A percentile compares a stretch with the other conserved stretches of the same genome.
phyloP scores from a whole-genome alignment of 2,797 vertebrate genomes.

The Syndactyla subalaris region DNA sequence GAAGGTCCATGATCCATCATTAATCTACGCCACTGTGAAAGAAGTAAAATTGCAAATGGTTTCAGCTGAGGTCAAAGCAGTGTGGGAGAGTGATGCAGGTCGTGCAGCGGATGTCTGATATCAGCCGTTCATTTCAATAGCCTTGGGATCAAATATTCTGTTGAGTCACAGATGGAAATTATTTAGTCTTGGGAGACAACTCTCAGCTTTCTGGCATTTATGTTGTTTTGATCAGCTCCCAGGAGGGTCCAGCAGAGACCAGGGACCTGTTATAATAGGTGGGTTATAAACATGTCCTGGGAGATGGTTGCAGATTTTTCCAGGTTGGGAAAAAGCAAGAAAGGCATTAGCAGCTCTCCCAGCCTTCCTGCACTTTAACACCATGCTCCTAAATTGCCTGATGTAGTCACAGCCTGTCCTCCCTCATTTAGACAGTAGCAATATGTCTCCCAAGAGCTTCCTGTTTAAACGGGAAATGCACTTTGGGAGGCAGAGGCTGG shows the following conservation, averaged over 20 bases:
- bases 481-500: neutral
- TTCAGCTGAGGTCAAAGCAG: slow-evolving; percentile 47
- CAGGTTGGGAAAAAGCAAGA: neutral
- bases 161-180: neutral
- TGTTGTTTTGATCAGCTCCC: neutral
- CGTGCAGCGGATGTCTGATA: neutral
- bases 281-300: neutral
- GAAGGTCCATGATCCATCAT: slow-evolving; percentile 45
- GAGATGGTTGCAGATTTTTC: neutral
- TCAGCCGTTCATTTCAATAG: slow-evolving; percentile 5
- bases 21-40: neutral
- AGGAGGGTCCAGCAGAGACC: neutral
- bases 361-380: neutral
- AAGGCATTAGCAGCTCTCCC: neutral
- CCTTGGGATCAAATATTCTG: neutral
- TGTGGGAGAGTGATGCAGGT: slow-evolving; percentile 1
- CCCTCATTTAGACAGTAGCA: neutral
- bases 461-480: neutral
- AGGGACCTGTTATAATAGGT: neutral
- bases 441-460: neutral
- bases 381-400: neutral
- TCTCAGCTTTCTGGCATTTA: neutral
- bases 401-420: neutral
- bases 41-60: slow-evolving; percentile 48
- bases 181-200: neutral